Evolutionary conservation across 2,888 invertebrate species (phyloP).

Genomic region (Melipona beecheii): DNA sequence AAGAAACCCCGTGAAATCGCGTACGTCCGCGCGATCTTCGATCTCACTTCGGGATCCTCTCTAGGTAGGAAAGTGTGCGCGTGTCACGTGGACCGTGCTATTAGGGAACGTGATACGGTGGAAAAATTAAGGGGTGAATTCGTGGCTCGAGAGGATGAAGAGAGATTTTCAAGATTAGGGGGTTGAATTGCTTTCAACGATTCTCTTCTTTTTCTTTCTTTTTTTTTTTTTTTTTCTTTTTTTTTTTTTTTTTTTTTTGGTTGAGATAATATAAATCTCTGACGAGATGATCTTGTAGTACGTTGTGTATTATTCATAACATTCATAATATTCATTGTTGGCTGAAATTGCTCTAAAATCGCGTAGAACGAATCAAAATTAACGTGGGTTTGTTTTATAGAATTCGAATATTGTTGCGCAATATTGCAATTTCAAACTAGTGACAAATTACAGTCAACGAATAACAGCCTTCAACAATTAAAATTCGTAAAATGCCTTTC

Average conservation of each 20-base stretch:
- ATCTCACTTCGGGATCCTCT: constrained; percentile 11
- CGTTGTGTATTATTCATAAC: no score
- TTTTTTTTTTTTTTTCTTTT: neutral
- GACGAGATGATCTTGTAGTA: no score
- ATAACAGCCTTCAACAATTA: neutral
- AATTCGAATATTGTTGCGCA: neutral
- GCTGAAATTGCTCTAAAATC: neutral
- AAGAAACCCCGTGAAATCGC: constrained; percentile 39
- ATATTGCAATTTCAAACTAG: no score
- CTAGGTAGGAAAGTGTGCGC: neutral
- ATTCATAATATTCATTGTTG: no score
- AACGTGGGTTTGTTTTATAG: neutral
- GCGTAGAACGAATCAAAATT: neutral
- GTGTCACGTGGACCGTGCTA: constrained; percentile 18
- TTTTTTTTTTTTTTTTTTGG: neutral
- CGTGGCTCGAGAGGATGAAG: no score
- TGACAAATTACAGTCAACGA: neutral
- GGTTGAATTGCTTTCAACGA: neutral
- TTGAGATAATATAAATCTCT: neutral
- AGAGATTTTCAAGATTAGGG: neutral
- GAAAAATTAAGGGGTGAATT: constrained; percentile 5
- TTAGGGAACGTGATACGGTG: constrained; percentile 6
- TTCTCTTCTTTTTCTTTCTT: neutral
- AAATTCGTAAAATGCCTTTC: neutral
- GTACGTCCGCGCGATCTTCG: constrained; percentile 11